phyloP scores from a whole-genome alignment of 2,113 vertebrate genomes.

The Thermophis baileyi region DNA sequence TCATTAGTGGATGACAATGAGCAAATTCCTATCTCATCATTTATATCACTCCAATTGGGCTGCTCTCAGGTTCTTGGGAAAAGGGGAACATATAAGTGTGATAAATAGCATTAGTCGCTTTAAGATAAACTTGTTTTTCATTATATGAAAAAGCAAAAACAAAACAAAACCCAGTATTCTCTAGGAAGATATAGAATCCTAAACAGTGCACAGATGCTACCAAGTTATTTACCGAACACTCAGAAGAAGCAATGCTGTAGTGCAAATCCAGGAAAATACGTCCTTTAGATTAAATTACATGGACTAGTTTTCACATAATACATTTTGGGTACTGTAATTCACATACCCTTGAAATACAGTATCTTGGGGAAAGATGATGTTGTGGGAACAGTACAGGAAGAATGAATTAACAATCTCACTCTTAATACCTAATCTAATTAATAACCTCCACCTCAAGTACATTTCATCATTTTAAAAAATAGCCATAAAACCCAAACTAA shows the following conservation, averaged over 20 bases:
- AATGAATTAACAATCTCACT: neutral
- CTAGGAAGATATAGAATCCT: neutral
- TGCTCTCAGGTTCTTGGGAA: neutral
- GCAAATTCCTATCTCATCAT: neutral
- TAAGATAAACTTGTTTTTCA: neutral
- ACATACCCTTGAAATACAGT: neutral
- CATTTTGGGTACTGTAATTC: neutral
- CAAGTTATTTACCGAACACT: neutral
- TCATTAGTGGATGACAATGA: neutral
- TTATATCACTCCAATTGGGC: neutral
- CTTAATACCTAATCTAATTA: neutral
- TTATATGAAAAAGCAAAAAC: neutral
- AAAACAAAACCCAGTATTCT: neutral
- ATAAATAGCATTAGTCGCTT: neutral
- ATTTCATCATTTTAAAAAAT: neutral
- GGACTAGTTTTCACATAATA: neutral
- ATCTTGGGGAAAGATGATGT: neutral
- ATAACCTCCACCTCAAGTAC: neutral
- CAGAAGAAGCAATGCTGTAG: neutral
- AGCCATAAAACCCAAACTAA: neutral
- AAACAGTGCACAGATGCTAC: neutral
- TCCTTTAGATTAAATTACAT: neutral
- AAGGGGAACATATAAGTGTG: neutral
- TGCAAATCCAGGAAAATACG: neutral
- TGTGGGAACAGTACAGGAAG: neutral